A percentile compares a stretch with the other conserved stretches of the same genome.
These are phyloP conservation scores for Patella vulgata DNA, from an alignment of 1,140 invertebrate species.

Conservation along the genomic window DNA sequence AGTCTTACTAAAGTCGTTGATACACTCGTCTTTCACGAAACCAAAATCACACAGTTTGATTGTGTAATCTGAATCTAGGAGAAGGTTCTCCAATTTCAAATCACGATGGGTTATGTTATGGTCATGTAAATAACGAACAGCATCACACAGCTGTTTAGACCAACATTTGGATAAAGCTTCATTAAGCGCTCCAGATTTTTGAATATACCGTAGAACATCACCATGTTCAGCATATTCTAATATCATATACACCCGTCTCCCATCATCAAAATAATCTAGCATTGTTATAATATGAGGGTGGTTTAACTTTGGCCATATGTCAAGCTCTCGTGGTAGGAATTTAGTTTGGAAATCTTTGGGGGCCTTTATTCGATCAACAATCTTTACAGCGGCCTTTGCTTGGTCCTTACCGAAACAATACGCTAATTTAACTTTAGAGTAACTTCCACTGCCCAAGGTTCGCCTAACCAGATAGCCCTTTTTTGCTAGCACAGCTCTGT, in stretches of 20 bases:
- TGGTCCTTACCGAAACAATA: constrained; percentile 39
- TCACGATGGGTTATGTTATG: constrained; percentile 88
- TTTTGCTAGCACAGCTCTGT: constrained; percentile 56
- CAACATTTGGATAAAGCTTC: constrained; percentile 55
- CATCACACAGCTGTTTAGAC: constrained; percentile 65
- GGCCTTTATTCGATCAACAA: constrained; percentile 80
- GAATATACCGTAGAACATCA: constrained; percentile 62
- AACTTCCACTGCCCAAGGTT: constrained; percentile 59
- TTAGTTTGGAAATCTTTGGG: constrained; percentile 84
- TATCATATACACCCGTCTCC: constrained; percentile 58
- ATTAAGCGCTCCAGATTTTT: constrained; percentile 58
- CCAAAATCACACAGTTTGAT: constrained; percentile 92
- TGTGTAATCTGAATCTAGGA: constrained; percentile 82
- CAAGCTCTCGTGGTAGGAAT: constrained; percentile 90
- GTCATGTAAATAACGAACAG: constrained; percentile 84
- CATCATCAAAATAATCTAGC: constrained; percentile 61
- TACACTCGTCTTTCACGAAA: constrained; percentile 70
- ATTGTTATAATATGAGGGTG: constrained; percentile 86
- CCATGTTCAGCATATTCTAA: constrained; percentile 60
- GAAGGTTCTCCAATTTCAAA: constrained; percentile 89
- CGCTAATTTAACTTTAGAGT: constrained; percentile 65
- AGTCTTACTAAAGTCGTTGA: constrained; percentile 70
- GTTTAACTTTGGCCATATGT: constrained; percentile 87
- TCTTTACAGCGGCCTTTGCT: constrained; percentile 83
- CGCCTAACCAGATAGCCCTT: constrained; percentile 53